Base-by-base conservation (phyloP, 2,888 invertebrate species). In the Andrena minutula region DNA sequence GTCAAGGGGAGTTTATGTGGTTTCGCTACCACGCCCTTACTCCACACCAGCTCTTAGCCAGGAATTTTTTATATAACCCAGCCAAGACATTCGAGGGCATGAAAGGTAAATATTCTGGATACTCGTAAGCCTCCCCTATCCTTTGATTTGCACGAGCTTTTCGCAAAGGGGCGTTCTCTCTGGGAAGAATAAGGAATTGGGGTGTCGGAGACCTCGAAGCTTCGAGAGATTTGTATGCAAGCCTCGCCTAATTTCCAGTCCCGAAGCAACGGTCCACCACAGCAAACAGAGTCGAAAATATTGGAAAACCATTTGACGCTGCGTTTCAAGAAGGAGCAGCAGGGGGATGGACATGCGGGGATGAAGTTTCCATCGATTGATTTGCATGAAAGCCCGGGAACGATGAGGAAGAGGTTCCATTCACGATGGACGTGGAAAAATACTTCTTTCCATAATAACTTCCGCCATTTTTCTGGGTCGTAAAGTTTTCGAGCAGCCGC, bases 261-360 rank as follows among this genome's bases (percentile, higher is more conserved):
- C 10, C 5, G 32, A 20, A 10, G 61, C 20, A 2, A 8, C 32
- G 32, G n/a, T 20, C 32, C 8, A 35, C 26, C 70, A 26, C 32
- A 47, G 71, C 70, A 32, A 47, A 60, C 32, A 68, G 64, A 75
- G 68, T 47, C 66, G 75, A 74, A 82, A 73, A 72, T 78, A 85
- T 86, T 30, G 85, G 79, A 75, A 75, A 78, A 82, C 75, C 75
- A 78, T 85, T 85, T 79, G 75, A 58, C 69, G 56, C 41, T 65
- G 23, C 32, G 49, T 56, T 26, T 56, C 56, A 56, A 56, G 56
- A 23, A 56, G 26, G 23, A 8, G n/a, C 10, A 56, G 23, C 47
- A 4, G n/a, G 5, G 5, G 47, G 35, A 41, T 2, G 2, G 28
- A 56, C 16, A 30, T 5, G n/a, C n/a, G n/a, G 12, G 12, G 63